Conservation (phyloP, 2,888 invertebrate species). For the Monoplex corrugatus region DNA sequence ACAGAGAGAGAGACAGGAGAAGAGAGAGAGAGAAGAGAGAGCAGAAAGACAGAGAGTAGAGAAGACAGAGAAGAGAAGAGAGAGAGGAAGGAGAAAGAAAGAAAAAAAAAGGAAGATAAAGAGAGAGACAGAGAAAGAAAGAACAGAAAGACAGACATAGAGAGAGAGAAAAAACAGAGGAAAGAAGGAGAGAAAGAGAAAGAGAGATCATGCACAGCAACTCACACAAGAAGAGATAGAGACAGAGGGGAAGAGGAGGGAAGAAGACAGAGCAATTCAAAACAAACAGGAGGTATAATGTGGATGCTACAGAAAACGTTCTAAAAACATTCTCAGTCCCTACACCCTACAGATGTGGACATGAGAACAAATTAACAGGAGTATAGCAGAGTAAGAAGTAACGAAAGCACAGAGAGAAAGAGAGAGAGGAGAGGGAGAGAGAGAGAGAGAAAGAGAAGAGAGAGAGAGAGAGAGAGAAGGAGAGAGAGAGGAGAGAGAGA, state of each 20-base stretch:
- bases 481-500: not conserved
- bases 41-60: not conserved
- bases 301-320: too few species aligned
- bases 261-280: too few species aligned
- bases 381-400: too few species aligned
- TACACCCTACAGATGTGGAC: too few species aligned
- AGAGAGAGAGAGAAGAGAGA: not conserved
- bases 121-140: not conserved
- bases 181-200: not conserved
- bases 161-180: not conserved
- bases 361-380: too few species aligned
- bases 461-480: not conserved
- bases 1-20: not conserved
- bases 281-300: too few species aligned
- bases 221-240: too few species aligned
- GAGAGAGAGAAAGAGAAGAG: not conserved
- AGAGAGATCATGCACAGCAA: too few species aligned
- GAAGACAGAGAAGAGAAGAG: too few species aligned
- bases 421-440: not conserved
- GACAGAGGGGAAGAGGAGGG: too few species aligned
- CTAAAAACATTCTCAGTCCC: too few species aligned
- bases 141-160: too few species aligned
- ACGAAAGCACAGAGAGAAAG: not conserved
- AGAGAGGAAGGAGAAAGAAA: not conserved
- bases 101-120: not conserved